Conservation (phyloP, 2,113 vertebrate genomes). For the Indri indri region DNA sequence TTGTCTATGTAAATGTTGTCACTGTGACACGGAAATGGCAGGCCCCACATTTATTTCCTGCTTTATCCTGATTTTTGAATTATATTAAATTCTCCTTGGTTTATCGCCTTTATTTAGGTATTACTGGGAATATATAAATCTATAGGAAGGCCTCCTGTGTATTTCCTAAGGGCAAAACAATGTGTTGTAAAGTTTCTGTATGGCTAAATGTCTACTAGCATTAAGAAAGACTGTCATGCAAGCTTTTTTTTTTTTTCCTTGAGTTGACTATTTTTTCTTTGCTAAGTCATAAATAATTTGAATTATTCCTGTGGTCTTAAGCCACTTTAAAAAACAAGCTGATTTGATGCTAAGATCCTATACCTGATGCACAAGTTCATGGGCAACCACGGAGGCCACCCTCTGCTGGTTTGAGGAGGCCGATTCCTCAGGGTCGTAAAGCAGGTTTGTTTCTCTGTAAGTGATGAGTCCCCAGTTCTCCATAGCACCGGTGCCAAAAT, state of each 20-base stretch:
- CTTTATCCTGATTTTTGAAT: not conserved
- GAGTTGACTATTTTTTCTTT: not conserved
- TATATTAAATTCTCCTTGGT: not conserved
- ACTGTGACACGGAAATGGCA: not conserved
- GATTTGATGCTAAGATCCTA: not conserved
- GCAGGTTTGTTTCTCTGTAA: slow-evolving; percentile 95
- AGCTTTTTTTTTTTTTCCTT: not conserved
- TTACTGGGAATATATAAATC: not conserved
- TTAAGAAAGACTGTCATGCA: not conserved
- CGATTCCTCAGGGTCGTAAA: slow-evolving; percentile 91
- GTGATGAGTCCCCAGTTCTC: slow-evolving; percentile 99
- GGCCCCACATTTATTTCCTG: not conserved
- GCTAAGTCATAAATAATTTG: not conserved
- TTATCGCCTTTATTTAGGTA: not conserved
- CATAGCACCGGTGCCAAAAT: slow-evolving; percentile 99
- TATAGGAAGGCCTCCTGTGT: not conserved
- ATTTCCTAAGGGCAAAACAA: not conserved
- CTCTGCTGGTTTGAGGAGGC: slow-evolving; percentile 93
- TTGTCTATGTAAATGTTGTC: not conserved
- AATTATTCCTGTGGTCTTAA: not conserved
- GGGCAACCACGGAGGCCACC: slow-evolving; percentile 93
- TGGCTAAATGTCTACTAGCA: not conserved
- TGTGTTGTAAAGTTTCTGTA: not conserved
- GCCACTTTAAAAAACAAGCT: not conserved
- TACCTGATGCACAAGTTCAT: slow-evolving; percentile 98